These are phyloP conservation scores for Taenaris catops DNA, from an alignment of 2,888 invertebrate genomes.

Conservation along the genomic window DNA sequence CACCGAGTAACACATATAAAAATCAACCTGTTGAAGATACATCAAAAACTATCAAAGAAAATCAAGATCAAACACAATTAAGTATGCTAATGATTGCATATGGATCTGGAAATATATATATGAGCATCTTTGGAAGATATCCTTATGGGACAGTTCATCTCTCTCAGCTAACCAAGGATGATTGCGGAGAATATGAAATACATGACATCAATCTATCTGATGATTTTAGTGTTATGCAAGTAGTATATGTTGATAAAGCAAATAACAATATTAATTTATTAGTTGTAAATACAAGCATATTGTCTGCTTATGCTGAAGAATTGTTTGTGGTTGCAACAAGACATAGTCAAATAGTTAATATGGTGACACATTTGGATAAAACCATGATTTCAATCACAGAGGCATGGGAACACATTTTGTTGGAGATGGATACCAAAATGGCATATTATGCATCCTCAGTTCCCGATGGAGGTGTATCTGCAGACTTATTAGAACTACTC, in stretches of 20 bases:
- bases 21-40: slow-evolving; percentile 76
- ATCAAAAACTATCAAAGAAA: slow-evolving; percentile 78
- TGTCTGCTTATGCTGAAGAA: slow-evolving; percentile 84
- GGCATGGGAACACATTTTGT: slow-evolving; percentile 95
- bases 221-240: slow-evolving; percentile 85
- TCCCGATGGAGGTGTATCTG: slow-evolving; percentile 90
- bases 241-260: slow-evolving; percentile 77
- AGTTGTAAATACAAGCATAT: slow-evolving; percentile 79
- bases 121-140: slow-evolving; percentile 92
- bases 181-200: slow-evolving; percentile 78
- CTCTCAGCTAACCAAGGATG: slow-evolving; percentile 75
- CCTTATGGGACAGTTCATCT: slow-evolving; percentile 86
- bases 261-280: slow-evolving; percentile 66
- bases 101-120: slow-evolving; percentile 84
- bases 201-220: slow-evolving; percentile 84
- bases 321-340: slow-evolving; percentile 86
- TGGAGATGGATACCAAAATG: slow-evolving; percentile 97
- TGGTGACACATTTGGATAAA: slow-evolving; percentile 85
- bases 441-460: slow-evolving; percentile 91
- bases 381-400: slow-evolving; percentile 91
- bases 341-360: slow-evolving; percentile 85
- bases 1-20: slow-evolving; percentile 74
- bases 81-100: slow-evolving; percentile 91
- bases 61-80: slow-evolving; percentile 80
- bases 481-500: slow-evolving; percentile 93